These are phyloP conservation scores for Anguilla obscura DNA, from an alignment of 2,797 vertebrate species.

Conservation along the genomic window DNA sequence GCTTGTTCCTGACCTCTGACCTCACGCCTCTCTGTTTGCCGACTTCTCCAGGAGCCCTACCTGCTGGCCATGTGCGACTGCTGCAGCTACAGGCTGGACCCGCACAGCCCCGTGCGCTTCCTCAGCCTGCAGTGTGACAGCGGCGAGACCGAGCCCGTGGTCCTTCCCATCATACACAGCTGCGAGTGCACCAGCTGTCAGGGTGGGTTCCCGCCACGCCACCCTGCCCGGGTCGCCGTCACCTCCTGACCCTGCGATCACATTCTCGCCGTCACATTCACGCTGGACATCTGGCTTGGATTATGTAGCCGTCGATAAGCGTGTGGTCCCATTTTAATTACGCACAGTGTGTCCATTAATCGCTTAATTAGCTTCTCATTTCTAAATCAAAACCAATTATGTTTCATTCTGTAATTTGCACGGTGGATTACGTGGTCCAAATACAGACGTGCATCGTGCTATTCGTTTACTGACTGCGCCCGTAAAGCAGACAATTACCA, in stretches of 20 bases:
- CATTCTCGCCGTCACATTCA: not conserved
- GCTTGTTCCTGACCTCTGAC: not conserved
- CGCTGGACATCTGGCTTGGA: not conserved
- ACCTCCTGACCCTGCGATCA: not conserved
- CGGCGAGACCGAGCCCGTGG: conserved; percentile 74
- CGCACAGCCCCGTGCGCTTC: conserved; percentile 76
- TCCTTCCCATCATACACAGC: conserved; percentile 84
- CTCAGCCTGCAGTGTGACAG: conserved; percentile 76
- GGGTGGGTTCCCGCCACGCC: conserved; percentile 63
- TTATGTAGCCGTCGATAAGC: not conserved
- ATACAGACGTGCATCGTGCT: not conserved
- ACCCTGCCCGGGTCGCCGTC: not conserved
- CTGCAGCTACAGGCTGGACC: conserved; percentile 87
- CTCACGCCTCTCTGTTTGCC: not conserved
- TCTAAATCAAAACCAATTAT: conserved; percentile 9
- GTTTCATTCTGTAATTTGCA: not conserved
- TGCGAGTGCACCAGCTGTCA: conserved; percentile 89
- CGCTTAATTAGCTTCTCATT: not conserved
- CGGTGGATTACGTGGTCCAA: not conserved
- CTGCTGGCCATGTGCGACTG: conserved; percentile 83
- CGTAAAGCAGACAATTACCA: not conserved
- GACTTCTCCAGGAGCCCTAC: conserved; percentile 80
- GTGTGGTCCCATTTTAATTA: not conserved
- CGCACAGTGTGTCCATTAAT: not conserved
- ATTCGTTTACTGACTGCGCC: not conserved